Percentiles rank a stretch among this genome's conserved stretches.
Evolutionary conservation across 2,797 vertebrate species (phyloP).

Genomic region (Leptoclinus maculatus): DNA sequence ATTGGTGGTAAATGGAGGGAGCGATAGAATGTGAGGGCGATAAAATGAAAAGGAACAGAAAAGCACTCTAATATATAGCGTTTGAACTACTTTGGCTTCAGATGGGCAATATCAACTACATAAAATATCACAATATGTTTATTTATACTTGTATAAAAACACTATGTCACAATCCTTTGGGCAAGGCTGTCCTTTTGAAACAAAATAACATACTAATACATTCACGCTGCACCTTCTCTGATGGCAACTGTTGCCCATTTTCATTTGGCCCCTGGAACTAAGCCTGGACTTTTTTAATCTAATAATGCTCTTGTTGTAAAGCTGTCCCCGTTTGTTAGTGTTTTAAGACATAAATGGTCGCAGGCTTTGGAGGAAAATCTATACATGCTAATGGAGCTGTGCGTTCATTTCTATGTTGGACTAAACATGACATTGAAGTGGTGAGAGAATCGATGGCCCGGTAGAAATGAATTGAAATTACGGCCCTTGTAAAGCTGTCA

Average conservation of each 20-base stretch:
- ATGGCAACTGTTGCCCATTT: background rate
- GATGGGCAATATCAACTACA: background rate
- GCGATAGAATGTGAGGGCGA: slow-evolving; percentile 37
- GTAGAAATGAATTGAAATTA: slow-evolving; percentile 71
- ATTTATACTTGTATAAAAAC: background rate
- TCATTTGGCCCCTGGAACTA: slow-evolving; percentile 2
- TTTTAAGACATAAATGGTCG: slow-evolving; percentile 54
- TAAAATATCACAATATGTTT: background rate
- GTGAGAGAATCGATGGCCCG: slow-evolving; percentile 64
- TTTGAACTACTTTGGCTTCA: slow-evolving; percentile 20
- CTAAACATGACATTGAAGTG: slow-evolving; percentile 41
- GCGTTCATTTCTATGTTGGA: slow-evolving; percentile 47
- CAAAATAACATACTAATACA: background rate
- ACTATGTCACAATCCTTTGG: too few relatives aligned
- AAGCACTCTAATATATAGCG: background rate
- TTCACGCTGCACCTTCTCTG: background rate
- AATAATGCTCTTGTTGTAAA: slow-evolving; percentile 53
- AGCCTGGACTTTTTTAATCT: slow-evolving; percentile 50
- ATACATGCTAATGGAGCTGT: slow-evolving; percentile 66
- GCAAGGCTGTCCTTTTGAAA: background rate
- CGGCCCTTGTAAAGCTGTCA: slow-evolving; percentile 72
- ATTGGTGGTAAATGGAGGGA: slow-evolving; percentile 64
- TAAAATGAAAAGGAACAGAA: slow-evolving; percentile 34
- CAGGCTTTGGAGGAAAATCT: slow-evolving; percentile 46
- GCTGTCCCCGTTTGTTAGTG: slow-evolving; percentile 41